Conservation (phyloP, 1,140 invertebrate genomes). For the Ceratitis capitata region DNA sequence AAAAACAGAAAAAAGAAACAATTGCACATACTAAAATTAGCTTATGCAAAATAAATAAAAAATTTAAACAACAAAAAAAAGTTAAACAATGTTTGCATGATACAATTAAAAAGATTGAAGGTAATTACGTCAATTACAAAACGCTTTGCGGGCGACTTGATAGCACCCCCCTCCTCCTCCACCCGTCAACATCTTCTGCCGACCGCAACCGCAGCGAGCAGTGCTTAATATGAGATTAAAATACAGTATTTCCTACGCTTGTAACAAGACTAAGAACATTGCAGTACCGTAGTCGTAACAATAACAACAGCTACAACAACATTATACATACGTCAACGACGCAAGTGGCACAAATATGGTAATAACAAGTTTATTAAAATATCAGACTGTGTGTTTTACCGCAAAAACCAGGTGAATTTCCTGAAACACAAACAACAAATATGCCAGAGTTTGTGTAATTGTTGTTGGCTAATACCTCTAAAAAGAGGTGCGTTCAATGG, state of each 20-base stretch:
- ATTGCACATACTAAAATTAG: neutral
- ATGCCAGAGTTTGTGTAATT: neutral
- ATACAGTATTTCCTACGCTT: no score
- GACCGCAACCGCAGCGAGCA: neutral
- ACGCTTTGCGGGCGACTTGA: neutral
- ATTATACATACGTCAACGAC: neutral
- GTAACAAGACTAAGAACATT: no score
- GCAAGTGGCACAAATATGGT: neutral
- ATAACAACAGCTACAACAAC: neutral
- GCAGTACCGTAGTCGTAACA: no score
- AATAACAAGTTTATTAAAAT: constrained; percentile 14
- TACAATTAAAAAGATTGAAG: neutral
- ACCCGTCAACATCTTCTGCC: no score
- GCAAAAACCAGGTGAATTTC: neutral
- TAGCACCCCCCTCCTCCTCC: no score
- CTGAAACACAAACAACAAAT: constrained; percentile 5
- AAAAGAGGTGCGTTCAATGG: neutral
- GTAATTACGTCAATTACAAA: neutral
- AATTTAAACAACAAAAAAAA: no score
- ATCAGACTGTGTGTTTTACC: neutral
- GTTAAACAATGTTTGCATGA: neutral
- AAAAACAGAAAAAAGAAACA: neutral
- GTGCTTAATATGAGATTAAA: no score
- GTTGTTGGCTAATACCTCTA: neutral
- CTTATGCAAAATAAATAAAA: neutral